phyloP scores from a whole-genome alignment of 2,888 invertebrate genomes.

The Brassicogethes aeneus region DNA sequence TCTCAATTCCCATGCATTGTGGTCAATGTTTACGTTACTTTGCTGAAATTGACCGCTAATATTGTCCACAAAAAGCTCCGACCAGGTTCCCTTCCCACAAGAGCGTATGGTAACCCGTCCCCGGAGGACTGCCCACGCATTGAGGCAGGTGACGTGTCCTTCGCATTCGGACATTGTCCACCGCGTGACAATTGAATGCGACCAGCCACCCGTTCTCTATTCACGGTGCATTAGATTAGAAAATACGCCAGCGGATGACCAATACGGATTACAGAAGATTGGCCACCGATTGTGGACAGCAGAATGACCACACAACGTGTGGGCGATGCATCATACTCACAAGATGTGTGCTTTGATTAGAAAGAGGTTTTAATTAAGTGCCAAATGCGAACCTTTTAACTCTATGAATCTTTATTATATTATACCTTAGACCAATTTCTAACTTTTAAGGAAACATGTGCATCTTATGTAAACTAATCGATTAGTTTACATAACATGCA shows the following conservation, averaged over 20 bases:
- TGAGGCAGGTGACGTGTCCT: constrained; percentile 35
- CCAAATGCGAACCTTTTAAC: too few species aligned
- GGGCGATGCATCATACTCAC: too few species aligned
- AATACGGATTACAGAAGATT: background rate
- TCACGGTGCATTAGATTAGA: constrained; percentile 35
- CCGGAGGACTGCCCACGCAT: constrained; percentile 4
- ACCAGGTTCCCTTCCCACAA: constrained; percentile 5
- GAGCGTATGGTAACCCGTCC: constrained; percentile 13
- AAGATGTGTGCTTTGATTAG: too few species aligned
- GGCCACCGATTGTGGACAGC: constrained; percentile 2
- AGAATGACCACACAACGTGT: constrained; percentile 1
- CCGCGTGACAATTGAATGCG: constrained; percentile 31
- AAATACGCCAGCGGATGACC: constrained; percentile 20
- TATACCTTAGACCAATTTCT: too few species aligned
- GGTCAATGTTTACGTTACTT: background rate
- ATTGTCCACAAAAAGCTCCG: constrained; percentile 4
- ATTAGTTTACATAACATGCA: too few species aligned
- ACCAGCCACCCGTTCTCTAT: constrained; percentile 36
- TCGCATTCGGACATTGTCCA: constrained; percentile 34
- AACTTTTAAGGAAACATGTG: too few species aligned
- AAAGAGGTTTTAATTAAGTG: too few species aligned
- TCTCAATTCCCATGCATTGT: too few species aligned
- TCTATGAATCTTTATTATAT: too few species aligned
- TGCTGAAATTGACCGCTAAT: constrained; percentile 1
- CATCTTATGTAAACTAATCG: too few species aligned